Base-by-base conservation (phyloP, 2,113 vertebrate species). In the Siphamia tubifer region DNA sequence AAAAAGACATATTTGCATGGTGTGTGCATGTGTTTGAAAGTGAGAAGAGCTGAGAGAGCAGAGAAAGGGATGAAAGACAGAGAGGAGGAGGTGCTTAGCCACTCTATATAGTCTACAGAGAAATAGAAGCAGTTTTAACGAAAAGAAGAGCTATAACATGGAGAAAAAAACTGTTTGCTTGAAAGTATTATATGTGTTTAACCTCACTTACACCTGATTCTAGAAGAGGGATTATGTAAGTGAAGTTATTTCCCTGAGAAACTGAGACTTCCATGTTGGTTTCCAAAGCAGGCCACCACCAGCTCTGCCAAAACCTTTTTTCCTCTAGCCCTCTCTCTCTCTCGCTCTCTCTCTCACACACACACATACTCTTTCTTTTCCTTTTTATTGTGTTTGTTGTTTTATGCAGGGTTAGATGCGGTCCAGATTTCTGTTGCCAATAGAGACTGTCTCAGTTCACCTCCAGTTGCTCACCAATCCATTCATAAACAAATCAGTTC, bases 361-460 rank as follows among this genome's bases (percentile, higher is more conserved):
- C n/a, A n/a, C n/a, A n/a, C n/a, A n/a, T n/a, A 13, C 72, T 79
- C 70, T 64, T 67, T 68, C 68, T 76, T 54, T 51, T 67, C 47
- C 74, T 73, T 85, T 68, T 58, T 73, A 74, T 79, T 85, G 76
- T 84, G 82, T 85, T 89, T 87, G 74, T 84, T 90, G 81, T 86
- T 88, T 86, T 81, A 69, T 80, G 53, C 62, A 72, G 68, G 69
- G 68, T 73, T 83, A 77, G 86, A 88, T 69, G 81, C 60, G 39
- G 79, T 85, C 89, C 84, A 86, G 84, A 85, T 84, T 78, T 63
- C 83, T 55, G 87, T 83, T 91, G 87, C 89, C 81, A 87, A 36
- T 61, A 70, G 85, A 71, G 85, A 91, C 86, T 35, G 84, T 87
- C 81, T 81, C 81, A 75, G 72, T 77, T 85, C 84, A 87, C 87